A percentile compares a stretch with the other conserved stretches of the same genome.
Evolutionary conservation across 2,888 invertebrate species (phyloP).

Genomic region (Microchrysa polita): DNA sequence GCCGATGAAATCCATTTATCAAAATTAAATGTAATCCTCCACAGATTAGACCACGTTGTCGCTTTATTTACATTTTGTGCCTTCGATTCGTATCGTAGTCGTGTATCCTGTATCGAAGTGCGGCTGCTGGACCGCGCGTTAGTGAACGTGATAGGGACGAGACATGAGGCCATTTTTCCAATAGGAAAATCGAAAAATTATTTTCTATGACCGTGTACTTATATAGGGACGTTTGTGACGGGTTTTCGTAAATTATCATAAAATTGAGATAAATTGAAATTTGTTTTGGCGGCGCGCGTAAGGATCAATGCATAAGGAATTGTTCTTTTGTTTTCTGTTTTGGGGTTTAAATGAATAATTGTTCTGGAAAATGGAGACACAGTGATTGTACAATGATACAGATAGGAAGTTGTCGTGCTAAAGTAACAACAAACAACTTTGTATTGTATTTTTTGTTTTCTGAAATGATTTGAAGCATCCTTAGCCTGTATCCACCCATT

Average conservation of each 20-base stretch:
- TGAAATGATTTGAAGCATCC: no score
- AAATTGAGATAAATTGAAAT: constrained; percentile 11
- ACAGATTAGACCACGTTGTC: constrained; percentile 24
- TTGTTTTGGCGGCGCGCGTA: not conserved
- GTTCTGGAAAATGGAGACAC: no score
- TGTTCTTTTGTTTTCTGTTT: no score
- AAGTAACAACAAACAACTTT: no score
- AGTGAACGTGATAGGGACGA: no score
- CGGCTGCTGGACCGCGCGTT: no score
- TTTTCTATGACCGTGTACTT: not conserved
- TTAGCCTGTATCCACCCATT: no score
- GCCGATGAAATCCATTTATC: constrained; percentile 28
- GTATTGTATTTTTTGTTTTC: no score
- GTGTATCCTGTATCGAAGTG: not conserved
- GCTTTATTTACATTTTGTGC: constrained; percentile 13
- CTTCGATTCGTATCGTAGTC: not conserved
- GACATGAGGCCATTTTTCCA: not conserved
- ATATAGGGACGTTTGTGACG: not conserved
- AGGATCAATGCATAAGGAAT: no score
- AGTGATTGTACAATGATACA: no score
- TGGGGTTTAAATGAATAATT: no score
- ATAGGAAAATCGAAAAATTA: constrained; percentile 4
- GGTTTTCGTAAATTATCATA: not conserved
- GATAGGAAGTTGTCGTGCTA: no score
- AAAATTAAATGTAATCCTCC: constrained; percentile 25